phyloP scores from a whole-genome alignment of 2,888 invertebrate genomes.

The Slavum lentiscoides region DNA sequence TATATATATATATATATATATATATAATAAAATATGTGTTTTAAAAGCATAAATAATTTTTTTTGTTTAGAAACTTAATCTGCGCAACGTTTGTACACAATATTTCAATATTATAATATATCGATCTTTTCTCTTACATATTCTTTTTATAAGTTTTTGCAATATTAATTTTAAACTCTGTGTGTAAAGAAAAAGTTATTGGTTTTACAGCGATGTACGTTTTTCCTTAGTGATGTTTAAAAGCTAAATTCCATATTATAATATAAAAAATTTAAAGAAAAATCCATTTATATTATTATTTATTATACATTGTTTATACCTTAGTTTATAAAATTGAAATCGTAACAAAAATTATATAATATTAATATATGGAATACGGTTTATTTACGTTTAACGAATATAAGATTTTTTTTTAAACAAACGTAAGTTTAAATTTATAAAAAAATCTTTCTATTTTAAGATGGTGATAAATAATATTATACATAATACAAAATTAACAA shows the following conservation, averaged over 20 bases:
- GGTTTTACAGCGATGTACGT: neutral
- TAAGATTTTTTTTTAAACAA: neutral
- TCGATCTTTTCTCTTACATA: neutral
- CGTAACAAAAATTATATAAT: neutral
- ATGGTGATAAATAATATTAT: neutral
- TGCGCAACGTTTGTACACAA: no score
- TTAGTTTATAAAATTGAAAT: neutral
- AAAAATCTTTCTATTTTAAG: neutral
- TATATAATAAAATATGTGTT: no score
- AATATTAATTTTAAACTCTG: slow-evolving; percentile 2
- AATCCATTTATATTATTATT: neutral
- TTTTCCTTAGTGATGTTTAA: neutral
- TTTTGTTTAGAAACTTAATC: no score
- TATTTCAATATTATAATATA: no score
- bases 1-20: no score
- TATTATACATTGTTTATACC: neutral
- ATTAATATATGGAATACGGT: neutral
- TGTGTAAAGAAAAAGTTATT: neutral
- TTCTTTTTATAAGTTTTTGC: neutral
- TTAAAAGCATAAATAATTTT: no score
- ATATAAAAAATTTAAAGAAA: neutral
- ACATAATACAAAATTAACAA: no score
- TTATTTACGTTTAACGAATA: neutral
- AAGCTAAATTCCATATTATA: neutral
- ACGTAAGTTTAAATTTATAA: neutral